Percentiles rank a stretch among this genome's conserved stretches.
Conservation (phyloP, 2,797 vertebrate genomes). For the Muraenolepis orangiensis region DNA sequence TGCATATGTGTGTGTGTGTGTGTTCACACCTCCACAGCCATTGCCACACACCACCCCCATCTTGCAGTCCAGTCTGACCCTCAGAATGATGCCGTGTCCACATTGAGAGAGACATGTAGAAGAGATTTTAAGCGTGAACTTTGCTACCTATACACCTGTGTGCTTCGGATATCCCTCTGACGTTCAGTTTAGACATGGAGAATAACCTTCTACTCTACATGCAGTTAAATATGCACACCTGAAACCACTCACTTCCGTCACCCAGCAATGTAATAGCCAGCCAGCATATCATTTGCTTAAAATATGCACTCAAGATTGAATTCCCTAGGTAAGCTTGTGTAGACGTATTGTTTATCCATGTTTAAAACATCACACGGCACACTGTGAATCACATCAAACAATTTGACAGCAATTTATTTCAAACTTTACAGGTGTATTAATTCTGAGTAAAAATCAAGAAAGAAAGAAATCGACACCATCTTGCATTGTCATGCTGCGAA, state of each 20-base stretch:
- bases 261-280: background rate
- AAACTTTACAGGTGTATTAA: conserved; percentile 19
- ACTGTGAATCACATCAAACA: background rate
- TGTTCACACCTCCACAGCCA: background rate
- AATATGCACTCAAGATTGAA: background rate
- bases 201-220: background rate
- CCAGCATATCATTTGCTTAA: background rate
- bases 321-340: background rate
- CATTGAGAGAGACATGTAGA: conserved; percentile 27
- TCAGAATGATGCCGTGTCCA: conserved; percentile 37
- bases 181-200: background rate
- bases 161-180: background rate
- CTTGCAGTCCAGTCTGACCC: background rate
- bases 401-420: conserved; percentile 26
- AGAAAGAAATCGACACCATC: background rate
- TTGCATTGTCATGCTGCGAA: background rate
- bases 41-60: background rate
- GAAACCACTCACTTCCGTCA: background rate
- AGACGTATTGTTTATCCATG: background rate
- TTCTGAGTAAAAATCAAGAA: conserved; percentile 1
- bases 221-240: background rate
- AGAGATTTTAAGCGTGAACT: background rate
- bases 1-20: background rate
- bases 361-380: background rate
- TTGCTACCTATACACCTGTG: background rate